These are phyloP conservation scores for Esox lucius DNA, from an alignment of 2,797 vertebrate genomes.

Conservation along the genomic window DNA sequence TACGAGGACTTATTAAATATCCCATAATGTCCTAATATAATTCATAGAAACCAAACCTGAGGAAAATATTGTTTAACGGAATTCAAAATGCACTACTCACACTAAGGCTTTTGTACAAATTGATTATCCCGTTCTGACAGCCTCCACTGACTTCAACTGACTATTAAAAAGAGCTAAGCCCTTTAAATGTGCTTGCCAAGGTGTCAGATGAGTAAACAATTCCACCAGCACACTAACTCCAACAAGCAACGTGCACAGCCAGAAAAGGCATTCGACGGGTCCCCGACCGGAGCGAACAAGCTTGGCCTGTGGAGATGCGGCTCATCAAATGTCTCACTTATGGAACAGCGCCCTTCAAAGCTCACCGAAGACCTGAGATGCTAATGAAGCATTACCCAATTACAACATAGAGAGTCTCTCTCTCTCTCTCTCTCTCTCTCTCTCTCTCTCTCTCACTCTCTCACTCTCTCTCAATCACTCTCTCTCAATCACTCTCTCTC, in stretches of 20 bases:
- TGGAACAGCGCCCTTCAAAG: conserved; percentile 7
- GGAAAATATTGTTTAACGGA: too few species aligned
- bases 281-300: neutral
- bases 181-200: neutral
- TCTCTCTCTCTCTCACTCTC: conserved; percentile 3
- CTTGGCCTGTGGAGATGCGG: neutral
- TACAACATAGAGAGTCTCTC: conserved; percentile 9
- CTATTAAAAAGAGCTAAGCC: neutral
- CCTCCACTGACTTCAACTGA: neutral
- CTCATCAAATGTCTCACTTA: neutral
- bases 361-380: conserved; percentile 8
- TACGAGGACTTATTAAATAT: neutral
- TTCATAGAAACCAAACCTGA: neutral
- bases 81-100: too few species aligned
- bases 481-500: too few species aligned
- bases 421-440: conserved; percentile 1
- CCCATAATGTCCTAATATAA: neutral
- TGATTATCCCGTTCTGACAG: neutral
- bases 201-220: neutral
- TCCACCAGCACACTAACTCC: neutral
- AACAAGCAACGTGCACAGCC: neutral
- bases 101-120: too few species aligned
- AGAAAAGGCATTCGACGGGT: neutral
- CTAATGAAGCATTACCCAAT: conserved; percentile 20
- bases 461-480: too few species aligned